Percentiles rank a stretch among this genome's conserved stretches.
Conservation (phyloP, 1,140 invertebrate genomes). For the Temnothorax curvispinosus region DNA sequence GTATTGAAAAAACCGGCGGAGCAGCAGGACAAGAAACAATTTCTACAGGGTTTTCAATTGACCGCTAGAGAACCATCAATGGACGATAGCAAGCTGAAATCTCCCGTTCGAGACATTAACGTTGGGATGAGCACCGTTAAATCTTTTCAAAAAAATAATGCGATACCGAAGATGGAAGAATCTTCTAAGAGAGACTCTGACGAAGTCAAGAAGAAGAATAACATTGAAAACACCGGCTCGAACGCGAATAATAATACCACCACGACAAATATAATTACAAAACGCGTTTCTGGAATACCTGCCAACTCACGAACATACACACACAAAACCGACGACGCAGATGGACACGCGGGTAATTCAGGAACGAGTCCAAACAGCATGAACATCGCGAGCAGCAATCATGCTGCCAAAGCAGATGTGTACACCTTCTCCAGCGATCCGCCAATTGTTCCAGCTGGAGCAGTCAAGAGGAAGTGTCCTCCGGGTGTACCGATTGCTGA, state of each 20-base stretch:
- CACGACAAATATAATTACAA: neutral
- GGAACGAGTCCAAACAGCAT: conserved; percentile 29
- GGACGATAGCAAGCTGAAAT: conserved; percentile 5
- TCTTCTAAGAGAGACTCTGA: neutral
- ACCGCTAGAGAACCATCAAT: conserved; percentile 65
- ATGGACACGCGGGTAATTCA: conserved; percentile 26
- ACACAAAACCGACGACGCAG: conserved; percentile 45
- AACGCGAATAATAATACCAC: conserved; percentile 14
- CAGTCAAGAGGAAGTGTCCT: conserved; percentile 81
- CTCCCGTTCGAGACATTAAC: neutral
- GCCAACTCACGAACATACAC: conserved; percentile 24
- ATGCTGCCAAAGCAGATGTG: conserved; percentile 74
- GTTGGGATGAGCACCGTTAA: neutral
- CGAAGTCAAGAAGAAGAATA: conserved; percentile 56
- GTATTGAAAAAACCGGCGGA: conserved; percentile 73
- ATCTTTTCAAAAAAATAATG: neutral
- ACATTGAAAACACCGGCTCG: conserved; percentile 29
- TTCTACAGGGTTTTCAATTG: conserved; percentile 79
- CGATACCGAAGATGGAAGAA: conserved; percentile 24
- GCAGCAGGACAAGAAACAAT: conserved; percentile 79
- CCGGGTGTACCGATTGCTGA: conserved; percentile 81
- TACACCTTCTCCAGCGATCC: conserved; percentile 79
- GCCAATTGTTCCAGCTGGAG: conserved; percentile 72
- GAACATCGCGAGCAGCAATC: conserved; percentile 25
- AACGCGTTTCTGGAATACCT: conserved; percentile 39